Percentiles rank a stretch among this genome's conserved stretches.
Evolutionary conservation across 2,888 invertebrate species (phyloP).

Genomic region (Piscicola geometra): DNA sequence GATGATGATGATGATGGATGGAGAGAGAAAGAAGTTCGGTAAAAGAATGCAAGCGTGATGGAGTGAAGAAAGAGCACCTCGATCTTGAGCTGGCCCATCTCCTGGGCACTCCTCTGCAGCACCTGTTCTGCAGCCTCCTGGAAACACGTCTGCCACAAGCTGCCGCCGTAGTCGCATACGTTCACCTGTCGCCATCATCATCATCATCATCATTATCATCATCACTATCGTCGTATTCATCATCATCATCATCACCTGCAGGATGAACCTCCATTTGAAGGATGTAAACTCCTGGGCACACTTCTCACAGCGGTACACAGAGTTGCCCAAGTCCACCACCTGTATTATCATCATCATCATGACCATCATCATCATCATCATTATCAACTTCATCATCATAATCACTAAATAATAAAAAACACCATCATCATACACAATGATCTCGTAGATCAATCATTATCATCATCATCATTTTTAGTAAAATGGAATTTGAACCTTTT

Average conservation of each 20-base stretch:
- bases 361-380: too few species aligned
- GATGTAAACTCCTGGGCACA: conserved; percentile 78
- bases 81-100: conserved; percentile 65
- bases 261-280: conserved; percentile 78
- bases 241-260: conserved; percentile 55
- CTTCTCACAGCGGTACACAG: conserved; percentile 87
- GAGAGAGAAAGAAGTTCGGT: too few species aligned
- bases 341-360: too few species aligned
- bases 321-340: conserved; percentile 77
- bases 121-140: conserved; percentile 59
- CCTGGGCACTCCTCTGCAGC: conserved; percentile 49
- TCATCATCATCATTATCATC: background rate
- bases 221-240: background rate
- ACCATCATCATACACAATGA: background rate
- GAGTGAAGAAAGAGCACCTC: conserved; percentile 46
- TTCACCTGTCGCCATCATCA: conserved; percentile 63
- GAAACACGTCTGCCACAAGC: conserved; percentile 86
- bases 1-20: too few species aligned
- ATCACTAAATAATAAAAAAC: too few species aligned
- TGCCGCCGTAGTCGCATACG: conserved; percentile 79
- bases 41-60: too few species aligned
- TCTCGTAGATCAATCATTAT: background rate
- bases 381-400: too few species aligned
- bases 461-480: too few species aligned
- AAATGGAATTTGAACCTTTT: conserved; percentile 65